Conservation (phyloP, 23 tunicate genomes). For the Ciona savignyi region DNA sequence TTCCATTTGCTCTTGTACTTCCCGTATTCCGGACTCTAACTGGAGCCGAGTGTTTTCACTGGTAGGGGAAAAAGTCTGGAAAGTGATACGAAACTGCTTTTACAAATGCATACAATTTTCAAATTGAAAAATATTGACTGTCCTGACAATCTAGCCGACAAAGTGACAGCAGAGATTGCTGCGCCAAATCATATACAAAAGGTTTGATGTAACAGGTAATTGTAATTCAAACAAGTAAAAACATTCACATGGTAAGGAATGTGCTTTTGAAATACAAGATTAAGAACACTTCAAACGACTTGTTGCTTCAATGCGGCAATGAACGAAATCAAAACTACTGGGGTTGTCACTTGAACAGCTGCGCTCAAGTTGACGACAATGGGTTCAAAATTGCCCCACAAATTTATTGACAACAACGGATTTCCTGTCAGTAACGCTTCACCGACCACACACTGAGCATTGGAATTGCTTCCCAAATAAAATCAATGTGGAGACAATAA, state of each 20-base stretch:
- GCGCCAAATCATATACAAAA: no score
- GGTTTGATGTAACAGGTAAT: no score
- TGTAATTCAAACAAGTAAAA: not conserved
- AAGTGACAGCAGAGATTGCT: no score
- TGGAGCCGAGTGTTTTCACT: conserved; percentile 27
- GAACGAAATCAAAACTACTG: not conserved
- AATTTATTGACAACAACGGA: not conserved
- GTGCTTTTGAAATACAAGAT: not conserved
- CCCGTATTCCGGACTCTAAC: conserved; percentile 19
- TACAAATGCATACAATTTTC: no score
- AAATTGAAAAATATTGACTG: conserved; percentile 1
- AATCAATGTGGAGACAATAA: no score
- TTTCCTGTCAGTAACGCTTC: not conserved
- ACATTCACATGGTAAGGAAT: not conserved
- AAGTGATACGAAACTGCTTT: no score
- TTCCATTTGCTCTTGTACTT: conserved; percentile 38
- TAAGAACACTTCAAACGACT: not conserved
- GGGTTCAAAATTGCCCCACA: not conserved
- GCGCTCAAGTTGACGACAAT: not conserved
- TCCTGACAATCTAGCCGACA: no score
- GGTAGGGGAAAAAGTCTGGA: conserved; percentile 20
- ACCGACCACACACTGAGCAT: no score
- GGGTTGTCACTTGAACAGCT: not conserved
- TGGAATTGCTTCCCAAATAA: no score
- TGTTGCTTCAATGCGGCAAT: not conserved